A percentile compares a stretch with the other conserved stretches of the same genome.
These are phyloP conservation scores for Morelia viridis DNA, from an alignment of 2,797 vertebrate species.

Conservation along the genomic window DNA sequence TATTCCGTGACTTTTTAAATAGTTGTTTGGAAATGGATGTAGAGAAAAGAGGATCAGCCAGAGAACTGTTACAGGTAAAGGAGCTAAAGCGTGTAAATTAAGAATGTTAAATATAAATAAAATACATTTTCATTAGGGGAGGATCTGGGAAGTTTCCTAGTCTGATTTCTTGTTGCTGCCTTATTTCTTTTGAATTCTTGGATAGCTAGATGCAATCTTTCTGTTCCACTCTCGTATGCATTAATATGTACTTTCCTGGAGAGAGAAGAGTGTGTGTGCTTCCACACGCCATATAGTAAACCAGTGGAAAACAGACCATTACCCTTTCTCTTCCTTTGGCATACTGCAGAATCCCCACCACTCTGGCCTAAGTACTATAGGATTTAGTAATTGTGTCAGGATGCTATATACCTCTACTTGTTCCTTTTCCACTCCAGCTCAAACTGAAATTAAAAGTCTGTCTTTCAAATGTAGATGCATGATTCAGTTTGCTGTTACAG, in stretches of 20 bases:
- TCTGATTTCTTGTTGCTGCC: neutral
- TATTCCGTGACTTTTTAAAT: slow-evolving; percentile 96
- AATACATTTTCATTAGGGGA: neutral
- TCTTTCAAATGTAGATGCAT: neutral
- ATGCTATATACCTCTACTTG: neutral
- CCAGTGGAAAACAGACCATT: neutral
- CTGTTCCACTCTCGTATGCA: neutral
- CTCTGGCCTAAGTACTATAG: neutral
- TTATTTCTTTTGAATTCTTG: neutral
- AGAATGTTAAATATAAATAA: neutral
- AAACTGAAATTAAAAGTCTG: neutral
- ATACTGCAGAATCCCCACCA: neutral
- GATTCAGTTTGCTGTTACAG: neutral
- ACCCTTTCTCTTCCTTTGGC: neutral
- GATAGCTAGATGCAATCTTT: neutral
- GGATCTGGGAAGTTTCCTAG: neutral
- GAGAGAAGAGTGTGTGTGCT: neutral
- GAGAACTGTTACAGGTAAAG: slow-evolving; percentile 92
- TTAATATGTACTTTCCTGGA: neutral
- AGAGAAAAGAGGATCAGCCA: slow-evolving; percentile 94
- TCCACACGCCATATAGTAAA: neutral
- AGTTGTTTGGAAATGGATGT: slow-evolving; percentile 97
- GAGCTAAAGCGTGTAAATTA: neutral
- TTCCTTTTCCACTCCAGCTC: neutral
- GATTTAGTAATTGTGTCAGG: neutral